Conservation (phyloP, 2,888 invertebrate genomes). For the Iselma pallidipennis region DNA sequence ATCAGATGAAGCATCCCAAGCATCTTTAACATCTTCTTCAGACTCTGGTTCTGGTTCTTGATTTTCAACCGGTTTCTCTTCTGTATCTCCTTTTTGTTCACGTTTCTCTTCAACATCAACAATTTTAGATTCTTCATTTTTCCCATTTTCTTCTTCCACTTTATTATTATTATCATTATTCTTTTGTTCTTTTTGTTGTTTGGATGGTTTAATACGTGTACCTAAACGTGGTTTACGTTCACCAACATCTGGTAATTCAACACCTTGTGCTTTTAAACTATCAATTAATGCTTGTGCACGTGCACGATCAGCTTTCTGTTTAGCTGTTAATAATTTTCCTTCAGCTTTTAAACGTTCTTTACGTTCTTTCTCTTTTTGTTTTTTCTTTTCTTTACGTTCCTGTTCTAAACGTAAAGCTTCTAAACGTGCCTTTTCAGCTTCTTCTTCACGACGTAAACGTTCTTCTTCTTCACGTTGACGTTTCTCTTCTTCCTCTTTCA, state of each 20-base stretch:
- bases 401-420: slow-evolving; percentile 81
- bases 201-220: slow-evolving; percentile 73
- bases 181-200: slow-evolving; percentile 64
- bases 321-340: slow-evolving; percentile 90
- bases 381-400: slow-evolving; percentile 86
- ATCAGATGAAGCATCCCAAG: slow-evolving; percentile 45
- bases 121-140: slow-evolving; percentile 28
- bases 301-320: slow-evolving; percentile 89
- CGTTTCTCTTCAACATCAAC: neutral
- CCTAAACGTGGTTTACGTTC: slow-evolving; percentile 67
- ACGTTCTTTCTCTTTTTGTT: slow-evolving; percentile 89
- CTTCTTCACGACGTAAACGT: slow-evolving; percentile 76
- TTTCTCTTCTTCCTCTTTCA: slow-evolving; percentile 88
- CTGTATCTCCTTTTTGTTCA: slow-evolving; percentile 13
- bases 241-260: slow-evolving; percentile 76
- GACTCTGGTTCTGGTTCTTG: slow-evolving; percentile 28
- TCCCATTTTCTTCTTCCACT: slow-evolving; percentile 21
- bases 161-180: slow-evolving; percentile 34
- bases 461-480: slow-evolving; percentile 78
- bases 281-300: slow-evolving; percentile 89
- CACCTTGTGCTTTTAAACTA: slow-evolving; percentile 85
- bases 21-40: slow-evolving; percentile 44
- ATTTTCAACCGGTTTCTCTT: slow-evolving; percentile 33
- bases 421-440: slow-evolving; percentile 75
- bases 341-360: slow-evolving; percentile 95